phyloP scores from a whole-genome alignment of 1,140 invertebrate genomes.

The Ruditapes philippinarum region DNA sequence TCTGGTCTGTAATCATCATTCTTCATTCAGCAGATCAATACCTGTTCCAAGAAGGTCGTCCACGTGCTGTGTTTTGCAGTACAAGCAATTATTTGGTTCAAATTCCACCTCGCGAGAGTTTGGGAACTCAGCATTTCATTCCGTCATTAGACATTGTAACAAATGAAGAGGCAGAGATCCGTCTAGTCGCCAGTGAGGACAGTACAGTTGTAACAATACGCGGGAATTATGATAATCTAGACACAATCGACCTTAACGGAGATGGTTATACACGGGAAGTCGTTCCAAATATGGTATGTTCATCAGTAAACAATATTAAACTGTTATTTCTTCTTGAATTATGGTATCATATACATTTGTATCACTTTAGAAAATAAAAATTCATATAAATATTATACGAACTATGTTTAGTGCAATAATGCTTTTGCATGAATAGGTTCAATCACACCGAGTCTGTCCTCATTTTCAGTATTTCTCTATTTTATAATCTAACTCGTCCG shows the following conservation, averaged over 20 bases:
- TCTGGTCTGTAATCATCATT: too few relatives aligned
- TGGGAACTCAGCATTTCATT: background rate
- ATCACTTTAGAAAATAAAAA: too few relatives aligned
- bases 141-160: background rate
- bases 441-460: too few relatives aligned
- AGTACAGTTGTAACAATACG: background rate
- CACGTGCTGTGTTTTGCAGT: background rate
- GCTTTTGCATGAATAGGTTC: too few relatives aligned
- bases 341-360: too few relatives aligned
- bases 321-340: too few relatives aligned
- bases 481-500: too few relatives aligned
- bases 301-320: too few relatives aligned
- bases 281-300: background rate
- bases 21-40: too few relatives aligned
- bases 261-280: background rate
- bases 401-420: too few relatives aligned
- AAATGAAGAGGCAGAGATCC: background rate
- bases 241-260: background rate
- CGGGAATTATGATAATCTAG: slow-evolving; percentile 21
- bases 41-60: background rate
- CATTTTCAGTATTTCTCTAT: too few relatives aligned
- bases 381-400: too few relatives aligned
- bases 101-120: background rate
- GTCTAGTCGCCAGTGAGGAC: background rate
- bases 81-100: background rate